Evolutionary conservation across 2,797 vertebrate species (phyloP).

Genomic region (Ctenochaetus hawaiiensis): DNA sequence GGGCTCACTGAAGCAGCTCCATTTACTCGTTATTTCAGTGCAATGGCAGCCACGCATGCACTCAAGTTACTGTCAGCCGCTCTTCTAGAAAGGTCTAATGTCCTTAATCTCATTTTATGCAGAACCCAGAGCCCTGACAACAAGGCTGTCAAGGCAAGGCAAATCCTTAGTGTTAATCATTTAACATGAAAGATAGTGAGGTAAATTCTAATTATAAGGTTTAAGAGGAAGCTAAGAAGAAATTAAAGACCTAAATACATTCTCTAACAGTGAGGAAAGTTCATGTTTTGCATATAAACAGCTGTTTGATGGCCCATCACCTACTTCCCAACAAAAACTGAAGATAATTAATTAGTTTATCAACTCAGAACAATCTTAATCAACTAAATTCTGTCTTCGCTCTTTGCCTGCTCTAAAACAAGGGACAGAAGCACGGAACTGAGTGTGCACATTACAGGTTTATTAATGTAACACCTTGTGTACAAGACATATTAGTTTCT

Average conservation of each 20-base stretch:
- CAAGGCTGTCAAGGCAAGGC: too few relatives aligned
- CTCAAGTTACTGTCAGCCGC: constrained; percentile 19
- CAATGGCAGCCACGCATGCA: constrained; percentile 28
- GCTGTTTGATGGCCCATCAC: neutral
- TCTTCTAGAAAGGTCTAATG: constrained; percentile 14
- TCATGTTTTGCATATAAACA: too few relatives aligned
- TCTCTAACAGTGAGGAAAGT: too few relatives aligned
- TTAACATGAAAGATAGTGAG: too few relatives aligned
- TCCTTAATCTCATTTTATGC: too few relatives aligned
- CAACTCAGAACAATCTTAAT: constrained; percentile 34
- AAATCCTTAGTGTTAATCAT: too few relatives aligned
- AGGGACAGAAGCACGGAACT: neutral
- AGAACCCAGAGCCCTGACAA: too few relatives aligned
- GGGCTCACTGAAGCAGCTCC: constrained; percentile 48
- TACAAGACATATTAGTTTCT: constrained; percentile 6
- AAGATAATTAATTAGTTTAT: neutral
- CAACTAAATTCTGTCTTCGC: constrained; percentile 18
- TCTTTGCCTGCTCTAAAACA: neutral
- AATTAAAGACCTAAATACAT: too few relatives aligned
- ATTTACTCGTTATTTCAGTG: constrained; percentile 33
- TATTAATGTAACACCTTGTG: constrained; percentile 47
- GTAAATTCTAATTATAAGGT: too few relatives aligned
- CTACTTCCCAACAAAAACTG: constrained; percentile 22
- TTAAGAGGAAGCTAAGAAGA: too few relatives aligned
- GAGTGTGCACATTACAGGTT: constrained; percentile 38